phyloP scores from a whole-genome alignment of 2,797 vertebrate genomes.

The Balearica regulorum region DNA sequence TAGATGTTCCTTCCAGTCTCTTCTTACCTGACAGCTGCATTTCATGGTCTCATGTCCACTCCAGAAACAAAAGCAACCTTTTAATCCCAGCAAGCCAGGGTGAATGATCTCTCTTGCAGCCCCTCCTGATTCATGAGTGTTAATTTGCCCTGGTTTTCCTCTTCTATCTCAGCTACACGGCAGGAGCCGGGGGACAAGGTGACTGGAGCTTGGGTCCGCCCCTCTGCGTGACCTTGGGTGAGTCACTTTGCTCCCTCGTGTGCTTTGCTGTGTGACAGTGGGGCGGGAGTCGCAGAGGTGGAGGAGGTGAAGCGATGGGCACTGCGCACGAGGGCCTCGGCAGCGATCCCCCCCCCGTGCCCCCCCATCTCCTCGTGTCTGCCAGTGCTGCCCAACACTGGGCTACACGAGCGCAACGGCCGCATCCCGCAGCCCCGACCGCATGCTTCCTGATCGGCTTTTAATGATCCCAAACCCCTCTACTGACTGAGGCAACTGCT shows the following conservation, averaged over 20 bases:
- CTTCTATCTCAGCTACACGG: neutral
- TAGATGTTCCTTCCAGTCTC: neutral
- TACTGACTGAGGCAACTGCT: conserved; percentile 38
- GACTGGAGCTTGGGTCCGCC: neutral
- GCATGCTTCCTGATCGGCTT: neutral
- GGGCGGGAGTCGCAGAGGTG: neutral
- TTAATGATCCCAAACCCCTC: conserved; percentile 51
- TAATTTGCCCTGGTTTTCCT: neutral
- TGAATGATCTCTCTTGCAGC: neutral
- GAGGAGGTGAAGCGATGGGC: neutral
- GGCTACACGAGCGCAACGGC: neutral
- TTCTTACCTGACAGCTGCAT: conserved; percentile 9
- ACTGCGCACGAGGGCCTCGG: fast-evolving
- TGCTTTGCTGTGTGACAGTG: neutral
- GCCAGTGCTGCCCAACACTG: neutral
- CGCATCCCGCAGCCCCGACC: neutral
- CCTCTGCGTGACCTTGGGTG: neutral
- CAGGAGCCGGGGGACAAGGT: neutral
- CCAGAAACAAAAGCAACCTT: conserved; percentile 14
- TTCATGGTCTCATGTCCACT: neutral
- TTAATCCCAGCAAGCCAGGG: neutral
- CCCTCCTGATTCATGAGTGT: neutral
- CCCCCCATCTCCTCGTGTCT: fast-evolving
- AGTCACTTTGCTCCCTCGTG: neutral
- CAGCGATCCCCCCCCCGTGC: fast-evolving